Evolutionary conservation across 2,797 vertebrate genomes (phyloP), one percentile per base, ranked within the genome.

Genomic region (Rhinogobio ventralis): DNA sequence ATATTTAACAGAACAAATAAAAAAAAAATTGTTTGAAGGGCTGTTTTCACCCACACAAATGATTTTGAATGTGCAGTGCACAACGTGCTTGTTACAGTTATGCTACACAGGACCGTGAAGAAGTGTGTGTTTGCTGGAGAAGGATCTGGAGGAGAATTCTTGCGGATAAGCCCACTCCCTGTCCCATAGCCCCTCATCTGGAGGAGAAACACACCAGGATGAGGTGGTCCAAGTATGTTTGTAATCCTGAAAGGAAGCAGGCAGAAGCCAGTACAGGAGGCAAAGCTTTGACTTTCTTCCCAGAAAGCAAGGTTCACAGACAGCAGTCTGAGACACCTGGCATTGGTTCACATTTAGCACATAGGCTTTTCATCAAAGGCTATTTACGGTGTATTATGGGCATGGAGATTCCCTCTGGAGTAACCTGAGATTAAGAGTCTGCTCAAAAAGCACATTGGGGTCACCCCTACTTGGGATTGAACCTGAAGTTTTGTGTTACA

Each of bases 171-270:
- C 69, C 53, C 83, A 1, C 19, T 86, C 53, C 60, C 85, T 9
- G 15, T 86, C 62, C 74, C 69, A 53, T 36, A 81, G 46, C 67
- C 49, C 83, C 87, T 87, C 90, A 89, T 91, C 86, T 89, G 88
- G 84, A 88, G 71, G 82, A 89, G 71, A 85, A 89, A 57, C 86
- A 86, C 86, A 86, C 76, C 60, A 81, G 71, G 23, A 39, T 79
- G 78, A 85, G 39, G 19, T 68, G 28, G 53, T 76, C 67, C 71
- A 73, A 82, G 28, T 72, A 64, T 64, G 68, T 62, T 72, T 85
- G 83, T 72, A 81, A 73, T 81, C 79, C n/a, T 71, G 5, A 66
- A 20, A 80, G 53, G 19, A 68, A 66, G 42, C 73, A 51, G 33
- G 23, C 39, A 36, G 53, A n/a, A 82, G 33, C 36, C 55, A 77